Base-by-base conservation (phyloP, 2,888 invertebrate genomes). In the Drosophila nr. medialis region DNA sequence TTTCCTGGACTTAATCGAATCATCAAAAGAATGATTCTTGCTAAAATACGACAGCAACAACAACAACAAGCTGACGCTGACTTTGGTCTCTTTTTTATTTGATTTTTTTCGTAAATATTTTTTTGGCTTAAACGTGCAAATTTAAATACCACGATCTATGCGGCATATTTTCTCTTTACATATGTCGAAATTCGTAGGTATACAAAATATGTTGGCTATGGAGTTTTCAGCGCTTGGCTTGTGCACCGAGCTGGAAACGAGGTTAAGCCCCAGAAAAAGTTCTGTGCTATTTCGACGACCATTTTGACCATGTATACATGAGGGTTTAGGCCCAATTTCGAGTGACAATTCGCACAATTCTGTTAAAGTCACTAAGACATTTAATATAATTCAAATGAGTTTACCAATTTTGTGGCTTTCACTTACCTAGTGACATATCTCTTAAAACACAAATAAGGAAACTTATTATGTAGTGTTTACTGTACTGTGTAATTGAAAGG, bases 321-420 rank as follows among this genome's bases (percentile, higher is more conserved):
- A 10, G 24, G 30, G 45, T 21, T 53, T 56, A 38, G 34, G n/a
- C 36, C 48, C 21, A 48, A 38, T 38, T 49, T 34, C 15, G 42
- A 62, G 81, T 67, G 76, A 84, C 87, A 89, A 84, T 83, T 83
- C 78, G 67, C 70, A 71, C 62, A 86, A 74, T 71, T 71, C 45
- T 66, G 54, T 51, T 55, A 63, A 84, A 78, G 58, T 63, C 30
- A 48, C 69, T 71, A 71, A 78, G 73, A 71, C 74, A 89, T 89
- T 86, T 72, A 78, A 84, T 86, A 73, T 11, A n/a, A 40, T 50
- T 29, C 21, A 40, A 56, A 40, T 29, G 55, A 59, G 24, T 49
- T 48, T 30, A 32, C 8, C 36, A 45, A 56, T 54, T 36, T 29
- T 64, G 67, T 6, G 15, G 38, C 64, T 74, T 68, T 65, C 69